These are phyloP conservation scores for Antheraea yamamai DNA, from an alignment of 2,888 invertebrate genomes.

Conservation along the genomic window DNA sequence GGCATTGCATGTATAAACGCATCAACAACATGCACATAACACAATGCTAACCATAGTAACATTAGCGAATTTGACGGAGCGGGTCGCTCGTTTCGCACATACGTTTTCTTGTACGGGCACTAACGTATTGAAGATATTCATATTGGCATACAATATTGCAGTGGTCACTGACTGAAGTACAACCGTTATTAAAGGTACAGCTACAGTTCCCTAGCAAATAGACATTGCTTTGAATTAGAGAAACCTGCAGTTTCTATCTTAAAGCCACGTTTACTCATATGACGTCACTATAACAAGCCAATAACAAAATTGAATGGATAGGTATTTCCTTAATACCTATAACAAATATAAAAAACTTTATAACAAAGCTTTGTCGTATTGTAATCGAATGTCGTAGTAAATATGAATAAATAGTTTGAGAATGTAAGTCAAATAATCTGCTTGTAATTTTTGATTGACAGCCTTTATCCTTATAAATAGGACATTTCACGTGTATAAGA, in stretches of 20 bases:
- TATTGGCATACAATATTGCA: slow-evolving; percentile 70
- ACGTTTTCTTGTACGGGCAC: slow-evolving; percentile 52
- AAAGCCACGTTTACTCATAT: neutral
- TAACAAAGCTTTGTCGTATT: too few species aligned
- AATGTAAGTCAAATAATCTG: too few species aligned
- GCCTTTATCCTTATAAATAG: too few species aligned
- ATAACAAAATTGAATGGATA: neutral
- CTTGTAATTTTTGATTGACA: too few species aligned
- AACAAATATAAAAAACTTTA: too few species aligned
- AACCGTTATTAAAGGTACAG: neutral
- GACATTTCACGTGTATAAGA: too few species aligned
- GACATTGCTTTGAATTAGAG: neutral
- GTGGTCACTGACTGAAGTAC: slow-evolving; percentile 38
- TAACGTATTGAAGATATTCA: slow-evolving; percentile 67
- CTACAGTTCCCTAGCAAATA: neutral
- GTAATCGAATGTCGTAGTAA: too few species aligned
- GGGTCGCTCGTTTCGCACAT: slow-evolving; percentile 45
- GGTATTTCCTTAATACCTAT: too few species aligned
- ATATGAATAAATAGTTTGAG: too few species aligned
- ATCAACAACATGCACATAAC: slow-evolving; percentile 14
- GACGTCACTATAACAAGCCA: neutral
- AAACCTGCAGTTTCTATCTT: neutral
- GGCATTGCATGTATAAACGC: slow-evolving; percentile 31
- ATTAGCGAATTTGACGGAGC: slow-evolving; percentile 50
- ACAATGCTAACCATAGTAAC: slow-evolving; percentile 31